Base-by-base conservation (phyloP, 2,888 invertebrate genomes). In the Penaeus monodon region DNA sequence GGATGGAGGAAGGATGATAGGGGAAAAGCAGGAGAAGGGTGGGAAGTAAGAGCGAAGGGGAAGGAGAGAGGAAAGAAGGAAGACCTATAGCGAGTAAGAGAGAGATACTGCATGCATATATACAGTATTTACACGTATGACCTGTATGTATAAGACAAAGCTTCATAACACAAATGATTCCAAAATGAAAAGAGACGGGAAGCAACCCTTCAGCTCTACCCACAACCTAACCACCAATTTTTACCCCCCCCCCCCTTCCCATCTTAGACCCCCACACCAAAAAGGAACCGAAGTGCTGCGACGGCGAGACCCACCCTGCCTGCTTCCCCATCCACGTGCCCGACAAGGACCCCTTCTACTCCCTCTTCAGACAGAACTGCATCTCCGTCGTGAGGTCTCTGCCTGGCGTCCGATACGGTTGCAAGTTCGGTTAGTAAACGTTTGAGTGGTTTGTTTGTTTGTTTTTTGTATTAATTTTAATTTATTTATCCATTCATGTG, bases 361-460 rank as follows among this genome's bases (percentile, higher is more conserved):
- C 96, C 10, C 93, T 96, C 70, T 97, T 96, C 92, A 95, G 95
- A 90, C 96, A 97, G 81, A 95, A 95, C 92, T 98, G 98, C 92
- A 95, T 97, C 92, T 96, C 98, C 93, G 97, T 98, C 92, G 97
- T 97, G 22, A 94, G 98, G 91, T 97, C 96, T 70, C 96, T 97
- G 92, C 97, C 97, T 24, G 96, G 96, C 2, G 96, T 96, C 20
- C 94, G 97, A 91, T 96, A 97, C 81, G 96, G 97, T 91, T 98
- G 98, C 93, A 95, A 96, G 92, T 94, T 97, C 91, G 97, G 95
- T 96, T 93, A 93, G 93, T 91, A 83, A 10, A 22, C 57, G 22
- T n/a, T 68, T 24, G 27, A 22, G n/a, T 17, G 38, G 0, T 68
- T 68, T 68, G 22, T 68, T 68, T 14, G 1, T 27, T 68, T 29